These are phyloP conservation scores for Callaeas wilsoni DNA, from an alignment of 2,113 vertebrate genomes.

Conservation along the genomic window DNA sequence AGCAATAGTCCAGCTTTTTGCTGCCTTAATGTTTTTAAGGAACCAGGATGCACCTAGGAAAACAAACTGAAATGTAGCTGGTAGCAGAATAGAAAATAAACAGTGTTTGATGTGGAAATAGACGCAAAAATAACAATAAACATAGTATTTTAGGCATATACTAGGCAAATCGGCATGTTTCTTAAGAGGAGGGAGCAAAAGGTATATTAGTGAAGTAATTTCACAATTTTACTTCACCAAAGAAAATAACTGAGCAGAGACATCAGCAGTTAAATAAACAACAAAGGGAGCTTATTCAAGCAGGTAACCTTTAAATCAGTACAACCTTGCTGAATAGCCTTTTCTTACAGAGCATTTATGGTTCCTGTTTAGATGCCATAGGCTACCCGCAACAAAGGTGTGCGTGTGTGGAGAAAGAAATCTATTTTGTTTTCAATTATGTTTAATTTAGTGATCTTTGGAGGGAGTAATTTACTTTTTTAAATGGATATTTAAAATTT, in stretches of 20 bases:
- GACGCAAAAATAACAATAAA: background rate
- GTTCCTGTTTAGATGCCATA: background rate
- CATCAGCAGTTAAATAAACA: background rate
- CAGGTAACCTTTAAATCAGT: background rate
- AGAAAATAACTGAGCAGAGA: background rate
- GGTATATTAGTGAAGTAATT: background rate
- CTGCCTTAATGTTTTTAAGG: background rate
- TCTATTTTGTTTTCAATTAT: background rate
- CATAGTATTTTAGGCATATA: background rate
- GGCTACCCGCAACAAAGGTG: background rate
- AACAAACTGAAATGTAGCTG: background rate
- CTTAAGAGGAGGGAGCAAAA: background rate
- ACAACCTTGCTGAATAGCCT: background rate
- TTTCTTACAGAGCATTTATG: background rate
- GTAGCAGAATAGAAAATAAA: background rate
- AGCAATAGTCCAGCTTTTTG: background rate
- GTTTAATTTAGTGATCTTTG: background rate
- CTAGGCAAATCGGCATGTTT: background rate
- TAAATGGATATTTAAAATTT: background rate
- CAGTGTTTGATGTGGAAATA: background rate
- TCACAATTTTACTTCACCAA: background rate
- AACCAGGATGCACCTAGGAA: background rate
- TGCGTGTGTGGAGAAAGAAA: background rate
- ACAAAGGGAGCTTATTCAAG: background rate
- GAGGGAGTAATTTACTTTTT: background rate